Base-by-base conservation (phyloP, 2,888 invertebrate genomes). In the Synergus itoensis region DNA sequence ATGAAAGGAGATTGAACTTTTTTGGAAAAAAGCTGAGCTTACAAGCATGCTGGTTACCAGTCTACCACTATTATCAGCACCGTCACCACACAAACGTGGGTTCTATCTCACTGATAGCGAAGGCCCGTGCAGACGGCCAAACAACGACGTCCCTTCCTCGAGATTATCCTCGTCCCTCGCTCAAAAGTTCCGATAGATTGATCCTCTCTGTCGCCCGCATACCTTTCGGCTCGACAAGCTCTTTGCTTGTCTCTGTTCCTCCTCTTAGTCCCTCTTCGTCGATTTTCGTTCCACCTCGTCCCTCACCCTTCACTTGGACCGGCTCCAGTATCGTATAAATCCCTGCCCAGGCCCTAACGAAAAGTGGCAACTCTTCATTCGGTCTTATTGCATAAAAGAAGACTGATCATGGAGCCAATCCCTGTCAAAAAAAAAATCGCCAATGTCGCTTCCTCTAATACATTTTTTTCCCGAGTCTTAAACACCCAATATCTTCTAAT, bases 161-260 rank as follows among this genome's bases (percentile, higher is more conserved):
- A 81, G 84, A 85, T 87, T 85, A 85, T 85, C 84, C 83, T 82
- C 83, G 80, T 78, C 79, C 78, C 75, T 81, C 82, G 80, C 78
- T 82, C 80, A 80, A 80, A 82, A 85, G 89, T 89, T 89, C 88
- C 90, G 87, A 90, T 89, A 89, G 88, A 90, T 90, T 89, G 89
- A 89, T 88, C 86, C 88, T 91, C 90, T 88, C 87, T 88, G 88
- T 90, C 89, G 89, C 86, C 87, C 88, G 87, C 87, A 88, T 89
- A 88, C 87, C 89, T 87, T 87, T 88, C 82, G 86, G 84, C 84
- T 84, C 83, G 81, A 81, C 83, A 80, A 81, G 67, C 82, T 82
- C 79, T 78, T 76, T 80, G 78, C 79, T 77, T 76, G 76, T 76
- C 82, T 80, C 80, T 82, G 80, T 75, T 78, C 43, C 80, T 79